Evolutionary conservation across 2,797 vertebrate genomes (phyloP).

Genomic region (Aratinga solstitialis): DNA sequence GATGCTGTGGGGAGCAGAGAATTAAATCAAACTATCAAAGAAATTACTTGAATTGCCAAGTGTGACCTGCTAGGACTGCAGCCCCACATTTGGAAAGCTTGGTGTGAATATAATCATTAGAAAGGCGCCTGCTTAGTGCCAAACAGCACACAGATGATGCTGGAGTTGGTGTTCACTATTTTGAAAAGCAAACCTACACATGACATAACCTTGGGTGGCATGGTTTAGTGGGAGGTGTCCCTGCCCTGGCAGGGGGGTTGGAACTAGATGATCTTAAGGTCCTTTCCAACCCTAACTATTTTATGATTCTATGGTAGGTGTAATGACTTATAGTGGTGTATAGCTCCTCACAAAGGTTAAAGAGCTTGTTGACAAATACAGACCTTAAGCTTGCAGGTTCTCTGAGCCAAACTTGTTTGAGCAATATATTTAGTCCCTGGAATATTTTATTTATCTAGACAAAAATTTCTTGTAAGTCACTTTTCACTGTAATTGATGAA

Average conservation of each 20-base stretch:
- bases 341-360: background rate
- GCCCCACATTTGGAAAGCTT: background rate
- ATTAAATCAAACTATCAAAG: background rate
- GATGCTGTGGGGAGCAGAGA: background rate
- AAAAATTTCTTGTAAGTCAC: background rate
- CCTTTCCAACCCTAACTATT: too few relatives aligned
- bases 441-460: background rate
- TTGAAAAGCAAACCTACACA: background rate
- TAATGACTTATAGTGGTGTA: background rate
- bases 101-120: background rate
- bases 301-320: background rate
- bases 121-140: background rate
- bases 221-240: too few relatives aligned
- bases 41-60: background rate
- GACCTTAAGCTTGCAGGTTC: background rate
- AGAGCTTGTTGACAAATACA: slow-evolving; percentile 23
- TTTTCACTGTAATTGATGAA: background rate
- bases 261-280: too few relatives aligned
- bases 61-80: background rate
- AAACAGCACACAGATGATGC: background rate
- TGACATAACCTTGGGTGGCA: too few relatives aligned
- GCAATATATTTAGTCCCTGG: background rate
- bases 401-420: background rate
- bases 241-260: too few relatives aligned
- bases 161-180: background rate